Evolutionary conservation across 2,797 vertebrate species (phyloP), one percentile per base, ranked within the genome.

Genomic region (Sphenopsis melanotis): DNA sequence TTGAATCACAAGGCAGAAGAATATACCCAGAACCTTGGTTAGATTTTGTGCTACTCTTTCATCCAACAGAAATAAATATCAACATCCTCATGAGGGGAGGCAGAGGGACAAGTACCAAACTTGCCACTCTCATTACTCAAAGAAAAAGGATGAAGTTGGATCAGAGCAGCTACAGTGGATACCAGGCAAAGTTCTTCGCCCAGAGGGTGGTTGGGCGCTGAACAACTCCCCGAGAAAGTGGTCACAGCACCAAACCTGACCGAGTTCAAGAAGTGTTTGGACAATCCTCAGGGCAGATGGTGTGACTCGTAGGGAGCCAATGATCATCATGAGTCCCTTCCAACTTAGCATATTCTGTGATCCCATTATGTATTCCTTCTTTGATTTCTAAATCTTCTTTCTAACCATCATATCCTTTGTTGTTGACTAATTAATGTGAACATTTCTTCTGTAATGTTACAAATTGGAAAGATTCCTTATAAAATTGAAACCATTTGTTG

Each of bases 141-240:
- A 11, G 4, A 41, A 55, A 47, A 0, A 2, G 7, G 13, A 20
- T 10, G 32, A 69, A 36, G 3, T 11, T 53, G 39, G 20, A 15
- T 36, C 37, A 39, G 27, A 15, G 18, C 16, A 10, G 5, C 29
- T 55, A 16, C 13, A 7, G 0, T 42, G 19, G 13, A n/a, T 49
- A 42, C 5, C 23, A 61, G 36, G 15, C 19, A 55, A 47, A 61
- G 4, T 36, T 41, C 32, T 68, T 49, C 27, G 10, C 6, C 11
- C 13, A 37, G 9, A 17, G 4, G 0, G 11, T 36, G 30, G 0
- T 0, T 36, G 55, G 41, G 22, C 26, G 17, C 34, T 26, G 22
- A 75, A 36, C 7, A 36, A 8, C 8, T 59, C 23, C 10, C 21
- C 2, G 26, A 12, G 5, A 27, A 23, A 49, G 4, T 11, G 1